phyloP scores from a whole-genome alignment of 2,113 vertebrate genomes.

The Pelecanoides urinatrix region DNA sequence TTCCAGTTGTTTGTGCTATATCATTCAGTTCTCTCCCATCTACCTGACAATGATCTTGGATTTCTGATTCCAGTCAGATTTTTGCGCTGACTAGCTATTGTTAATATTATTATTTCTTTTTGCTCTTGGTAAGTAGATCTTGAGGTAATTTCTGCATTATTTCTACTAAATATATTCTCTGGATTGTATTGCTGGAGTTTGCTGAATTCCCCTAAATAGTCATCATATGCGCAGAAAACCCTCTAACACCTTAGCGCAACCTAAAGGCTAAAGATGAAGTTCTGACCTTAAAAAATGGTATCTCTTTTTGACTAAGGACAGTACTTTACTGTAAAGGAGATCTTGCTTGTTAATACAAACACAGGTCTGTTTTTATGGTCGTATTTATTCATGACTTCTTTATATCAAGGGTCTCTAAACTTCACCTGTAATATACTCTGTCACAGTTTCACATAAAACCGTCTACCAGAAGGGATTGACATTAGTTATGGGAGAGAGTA shows the following conservation, averaged over 20 bases:
- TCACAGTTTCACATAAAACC: conserved; percentile 70
- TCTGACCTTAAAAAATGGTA: not conserved
- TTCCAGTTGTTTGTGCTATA: not conserved
- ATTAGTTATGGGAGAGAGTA: conserved; percentile 69
- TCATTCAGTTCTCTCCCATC: not conserved
- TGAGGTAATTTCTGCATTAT: not conserved
- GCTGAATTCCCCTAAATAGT: fast-evolving
- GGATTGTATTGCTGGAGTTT: not conserved
- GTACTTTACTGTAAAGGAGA: not conserved
- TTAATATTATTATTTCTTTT: not conserved
- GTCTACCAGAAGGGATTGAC: conserved; percentile 66
- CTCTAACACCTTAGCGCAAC: not conserved
- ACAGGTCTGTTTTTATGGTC: not conserved
- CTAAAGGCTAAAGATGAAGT: not conserved
- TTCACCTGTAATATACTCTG: conserved; percentile 24
- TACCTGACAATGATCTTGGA: not conserved
- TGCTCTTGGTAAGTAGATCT: not conserved
- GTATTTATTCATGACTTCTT: conserved; percentile 48
- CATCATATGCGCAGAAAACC: not conserved
- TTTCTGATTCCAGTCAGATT: not conserved
- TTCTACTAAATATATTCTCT: not conserved
- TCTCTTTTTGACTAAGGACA: not conserved
- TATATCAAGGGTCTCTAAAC: conserved; percentile 31
- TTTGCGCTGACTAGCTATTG: not conserved
- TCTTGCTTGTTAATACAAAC: conserved; percentile 45